Base-by-base conservation (phyloP, 2,113 vertebrate genomes). In the Ranitomeya variabilis region DNA sequence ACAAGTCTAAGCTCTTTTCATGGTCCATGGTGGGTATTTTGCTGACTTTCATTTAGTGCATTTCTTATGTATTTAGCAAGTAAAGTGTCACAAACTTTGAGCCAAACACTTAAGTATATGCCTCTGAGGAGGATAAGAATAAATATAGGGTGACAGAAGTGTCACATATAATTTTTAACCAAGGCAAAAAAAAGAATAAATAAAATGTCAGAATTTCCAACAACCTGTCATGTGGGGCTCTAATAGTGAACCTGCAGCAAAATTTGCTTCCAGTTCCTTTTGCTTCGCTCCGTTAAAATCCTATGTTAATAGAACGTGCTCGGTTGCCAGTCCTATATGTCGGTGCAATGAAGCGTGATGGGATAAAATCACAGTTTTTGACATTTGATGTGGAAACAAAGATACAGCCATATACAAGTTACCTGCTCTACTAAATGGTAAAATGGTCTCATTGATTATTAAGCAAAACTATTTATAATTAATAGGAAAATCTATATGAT, bases 131-230 rank as follows among this genome's bases (percentile, higher is more conserved):
- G 76, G 31, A 87, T 16, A 51, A 31, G 55, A 79, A 87, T 79
- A 79, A 87, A 87, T 87, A 37, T 52, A 80, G 85, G 85, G 19
- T 87, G 85, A 87, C 85, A 87, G 85, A 79, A 51, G 76, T 87
- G 85, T 87, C 85, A 87, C 76, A 87, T 79, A 6, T 67, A 87
- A 87, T 87, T 54, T 86, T 66, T 67, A 79, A 86, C 52, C 60
- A 69, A 67, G 37, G 59, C 12, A 78, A 86, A 76, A 60, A 31
- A 23, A 86, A 77, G 7, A 52, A 60, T 79, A 87, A 54, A 87
- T 21, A 79, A 87, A 87, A 62, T 80, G 85, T 87, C 85, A 80
- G 60, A 62, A 79, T 67, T 87, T 55, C 51, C 60, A 80, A 76
- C 31, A 87, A 87, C 59, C 73, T 87, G 60, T 87, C 85, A 87